phyloP scores from a whole-genome alignment of 2,113 vertebrate species.

The Gobius niger region DNA sequence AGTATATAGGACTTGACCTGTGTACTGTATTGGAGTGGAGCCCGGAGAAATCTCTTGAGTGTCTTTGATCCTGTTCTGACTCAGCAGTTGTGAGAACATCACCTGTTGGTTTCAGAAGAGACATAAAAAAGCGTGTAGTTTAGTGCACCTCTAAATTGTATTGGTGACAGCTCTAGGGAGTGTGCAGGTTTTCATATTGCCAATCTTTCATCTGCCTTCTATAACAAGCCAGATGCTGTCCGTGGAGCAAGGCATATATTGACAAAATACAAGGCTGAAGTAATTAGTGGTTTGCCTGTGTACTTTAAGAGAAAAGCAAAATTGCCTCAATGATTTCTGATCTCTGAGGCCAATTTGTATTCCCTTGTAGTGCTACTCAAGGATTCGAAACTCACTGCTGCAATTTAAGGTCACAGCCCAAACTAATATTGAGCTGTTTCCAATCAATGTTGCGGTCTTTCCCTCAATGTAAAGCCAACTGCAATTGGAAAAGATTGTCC shows the following conservation, averaged over 20 bases:
- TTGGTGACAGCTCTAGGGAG: not conserved
- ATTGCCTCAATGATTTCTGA: constrained; percentile 23
- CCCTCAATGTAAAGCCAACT: constrained; percentile 35
- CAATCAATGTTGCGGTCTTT: constrained; percentile 43
- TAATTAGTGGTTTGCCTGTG: not conserved
- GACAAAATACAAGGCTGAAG: constrained; percentile 5
- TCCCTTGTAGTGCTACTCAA: not conserved
- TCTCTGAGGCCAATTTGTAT: constrained; percentile 18
- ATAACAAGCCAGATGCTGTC: constrained; percentile 54
- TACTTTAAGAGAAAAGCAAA: constrained; percentile 23
- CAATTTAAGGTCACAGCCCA: constrained; percentile 48
- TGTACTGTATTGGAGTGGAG: not conserved
- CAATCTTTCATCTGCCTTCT: constrained; percentile 60
- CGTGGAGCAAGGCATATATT: constrained; percentile 16
- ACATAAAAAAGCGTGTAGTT: not conserved
- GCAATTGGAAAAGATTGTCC: constrained; percentile 45
- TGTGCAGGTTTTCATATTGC: constrained; percentile 46
- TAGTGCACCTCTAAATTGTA: not conserved
- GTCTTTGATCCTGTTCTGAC: constrained; percentile 2
- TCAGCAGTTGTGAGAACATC: constrained; percentile 1
- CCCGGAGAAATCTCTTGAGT: not conserved
- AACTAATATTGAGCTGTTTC: constrained; percentile 57
- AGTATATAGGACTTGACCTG: not conserved
- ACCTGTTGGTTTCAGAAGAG: constrained; percentile 14
- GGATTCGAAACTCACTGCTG: constrained; percentile 29